Conservation (phyloP, 2,797 vertebrate species). For the Odontamblyopus rebecca region DNA sequence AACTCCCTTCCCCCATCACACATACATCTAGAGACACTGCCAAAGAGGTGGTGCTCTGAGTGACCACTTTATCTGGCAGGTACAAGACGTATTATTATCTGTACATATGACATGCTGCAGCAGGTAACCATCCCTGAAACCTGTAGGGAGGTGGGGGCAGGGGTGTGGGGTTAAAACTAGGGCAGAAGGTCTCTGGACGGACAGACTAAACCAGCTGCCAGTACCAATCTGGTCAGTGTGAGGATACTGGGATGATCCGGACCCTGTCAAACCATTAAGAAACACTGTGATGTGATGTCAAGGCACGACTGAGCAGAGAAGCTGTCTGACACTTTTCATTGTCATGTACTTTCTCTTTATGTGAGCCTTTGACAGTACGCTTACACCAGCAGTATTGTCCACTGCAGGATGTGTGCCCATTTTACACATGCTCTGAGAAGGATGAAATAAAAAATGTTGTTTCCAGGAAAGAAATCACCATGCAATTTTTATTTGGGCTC, state of each 20-base stretch:
- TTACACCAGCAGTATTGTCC: slow-evolving; percentile 32
- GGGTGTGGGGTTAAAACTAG: slow-evolving; percentile 52
- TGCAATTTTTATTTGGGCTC: not conserved
- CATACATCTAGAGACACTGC: slow-evolving; percentile 26
- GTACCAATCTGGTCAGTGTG: not conserved
- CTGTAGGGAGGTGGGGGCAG: slow-evolving; percentile 8
- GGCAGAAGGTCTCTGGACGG: slow-evolving; percentile 38
- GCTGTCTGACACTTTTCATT: not conserved
- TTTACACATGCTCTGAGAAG: slow-evolving; percentile 13
- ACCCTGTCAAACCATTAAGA: slow-evolving; percentile 30
- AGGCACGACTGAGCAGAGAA: slow-evolving; percentile 14
- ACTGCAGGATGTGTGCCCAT: slow-evolving; percentile 9
- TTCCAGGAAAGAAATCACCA: not conserved
- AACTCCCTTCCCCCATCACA: slow-evolving; percentile 30
- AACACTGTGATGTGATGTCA: slow-evolving; percentile 13
- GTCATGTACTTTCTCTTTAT: slow-evolving; percentile 8
- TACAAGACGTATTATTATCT: slow-evolving; percentile 31
- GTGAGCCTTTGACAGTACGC: slow-evolving; percentile 30
- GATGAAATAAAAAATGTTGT: slow-evolving; percentile 22
- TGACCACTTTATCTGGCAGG: slow-evolving; percentile 45
- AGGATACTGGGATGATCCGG: slow-evolving; percentile 20
- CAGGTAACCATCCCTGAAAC: slow-evolving; percentile 40
- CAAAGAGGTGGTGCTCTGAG: slow-evolving; percentile 34
- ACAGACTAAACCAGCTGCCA: slow-evolving; percentile 35
- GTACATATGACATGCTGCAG: slow-evolving; percentile 40